Conservation (phyloP, 2,888 invertebrate genomes). For the Nesidiocoris tenuis region DNA sequence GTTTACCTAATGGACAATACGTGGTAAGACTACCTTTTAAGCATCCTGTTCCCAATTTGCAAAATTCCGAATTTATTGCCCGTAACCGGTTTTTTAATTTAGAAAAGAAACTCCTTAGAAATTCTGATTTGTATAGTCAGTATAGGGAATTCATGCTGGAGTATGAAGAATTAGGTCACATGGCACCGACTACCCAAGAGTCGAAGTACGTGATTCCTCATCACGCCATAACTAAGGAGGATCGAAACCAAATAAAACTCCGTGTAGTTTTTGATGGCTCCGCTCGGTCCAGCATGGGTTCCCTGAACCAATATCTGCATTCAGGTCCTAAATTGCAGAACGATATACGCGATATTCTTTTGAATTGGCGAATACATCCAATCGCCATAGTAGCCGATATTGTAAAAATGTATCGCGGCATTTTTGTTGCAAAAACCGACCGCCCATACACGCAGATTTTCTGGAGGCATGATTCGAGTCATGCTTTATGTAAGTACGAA, state of each 20-base stretch:
- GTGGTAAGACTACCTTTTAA: constrained; percentile 36
- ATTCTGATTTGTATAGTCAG: background rate
- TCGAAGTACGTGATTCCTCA: constrained; percentile 16
- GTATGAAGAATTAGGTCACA: constrained; percentile 5
- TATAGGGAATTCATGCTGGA: constrained; percentile 5
- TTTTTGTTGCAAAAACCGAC: background rate
- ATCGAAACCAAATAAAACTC: background rate
- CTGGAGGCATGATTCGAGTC: background rate
- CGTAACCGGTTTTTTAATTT: constrained; percentile 16
- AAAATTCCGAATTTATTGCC: constrained; percentile 14
- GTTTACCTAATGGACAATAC: constrained; percentile 18
- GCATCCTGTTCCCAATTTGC: background rate
- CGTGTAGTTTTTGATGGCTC: constrained; percentile 30
- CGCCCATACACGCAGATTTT: background rate
- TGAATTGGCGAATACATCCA: constrained; percentile 5
- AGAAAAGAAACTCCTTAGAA: background rate
- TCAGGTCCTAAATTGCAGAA: constrained; percentile 15
- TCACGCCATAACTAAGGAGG: background rate
- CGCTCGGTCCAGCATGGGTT: constrained; percentile 11
- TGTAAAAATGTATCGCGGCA: constrained; percentile 18
- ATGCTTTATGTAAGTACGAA: background rate
- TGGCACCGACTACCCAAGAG: background rate
- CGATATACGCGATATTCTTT: constrained; percentile 15
- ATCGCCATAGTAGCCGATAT: constrained; percentile 14
- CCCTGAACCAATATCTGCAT: constrained; percentile 24